Conservation (phyloP, 2,888 invertebrate genomes). For the Drosophila diplacantha region DNA sequence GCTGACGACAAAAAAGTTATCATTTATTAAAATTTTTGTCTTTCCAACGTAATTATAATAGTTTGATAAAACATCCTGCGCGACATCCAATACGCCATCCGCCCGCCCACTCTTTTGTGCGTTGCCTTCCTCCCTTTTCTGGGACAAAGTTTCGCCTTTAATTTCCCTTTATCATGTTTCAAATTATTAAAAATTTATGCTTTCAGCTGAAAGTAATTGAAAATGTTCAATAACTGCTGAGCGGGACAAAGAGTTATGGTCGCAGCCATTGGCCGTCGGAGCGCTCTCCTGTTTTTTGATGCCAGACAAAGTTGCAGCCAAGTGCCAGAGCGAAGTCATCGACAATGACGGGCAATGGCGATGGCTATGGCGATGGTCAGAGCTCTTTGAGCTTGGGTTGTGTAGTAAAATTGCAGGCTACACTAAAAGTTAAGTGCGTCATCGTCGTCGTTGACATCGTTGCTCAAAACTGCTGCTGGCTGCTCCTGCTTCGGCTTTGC, state of each 20-base stretch:
- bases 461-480: conserved; percentile 29
- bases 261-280: conserved; percentile 18
- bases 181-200: conserved; percentile 73
- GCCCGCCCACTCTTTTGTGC: conserved; percentile 39
- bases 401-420: conserved; percentile 53
- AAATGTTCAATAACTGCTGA: conserved; percentile 73
- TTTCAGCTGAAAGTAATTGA: conserved; percentile 72
- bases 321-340: conserved; percentile 57
- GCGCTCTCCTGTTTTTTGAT: conserved; percentile 35
- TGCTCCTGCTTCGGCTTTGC: conserved; percentile 24
- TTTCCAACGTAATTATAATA: conserved; percentile 73
- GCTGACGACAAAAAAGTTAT: conserved; percentile 73
- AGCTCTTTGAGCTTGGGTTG: conserved; percentile 40
- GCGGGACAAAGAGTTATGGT: conserved; percentile 70
- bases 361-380: conserved; percentile 30
- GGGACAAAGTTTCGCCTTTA: conserved; percentile 70
- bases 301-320: conserved; percentile 60
- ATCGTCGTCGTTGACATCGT: conserved; percentile 44
- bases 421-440: conserved; percentile 59
- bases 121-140: conserved; percentile 9
- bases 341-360: conserved; percentile 43
- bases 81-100: conserved; percentile 53
- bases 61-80: conserved; percentile 71
- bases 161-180: conserved; percentile 73
- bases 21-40: conserved; percentile 73